Conservation (phyloP, 2,888 invertebrate genomes). For the Beris chalybata region DNA sequence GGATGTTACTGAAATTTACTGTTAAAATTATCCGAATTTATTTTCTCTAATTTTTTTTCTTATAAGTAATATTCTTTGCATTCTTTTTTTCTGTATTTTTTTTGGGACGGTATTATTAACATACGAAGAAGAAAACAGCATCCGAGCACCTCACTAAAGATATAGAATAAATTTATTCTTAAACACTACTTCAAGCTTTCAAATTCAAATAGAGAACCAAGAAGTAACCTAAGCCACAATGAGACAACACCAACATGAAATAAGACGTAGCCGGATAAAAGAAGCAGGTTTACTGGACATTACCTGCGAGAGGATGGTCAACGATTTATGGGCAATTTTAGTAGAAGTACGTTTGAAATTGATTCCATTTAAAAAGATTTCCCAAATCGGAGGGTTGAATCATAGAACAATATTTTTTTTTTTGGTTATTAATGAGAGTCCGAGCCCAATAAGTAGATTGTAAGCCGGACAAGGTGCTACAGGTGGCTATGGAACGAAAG, state of each 20-base stretch:
- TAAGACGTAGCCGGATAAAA: neutral
- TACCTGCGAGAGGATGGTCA: conserved; percentile 27
- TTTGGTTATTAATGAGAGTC: too few species aligned
- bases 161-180: conserved; percentile 24
- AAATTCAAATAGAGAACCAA: conserved; percentile 16
- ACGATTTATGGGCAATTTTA: conserved; percentile 37
- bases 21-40: conserved; percentile 36
- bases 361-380: conserved; percentile 29
- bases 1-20: conserved; percentile 34
- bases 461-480: too few species aligned
- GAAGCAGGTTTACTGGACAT: too few species aligned
- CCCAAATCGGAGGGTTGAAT: too few species aligned
- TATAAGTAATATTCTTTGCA: too few species aligned
- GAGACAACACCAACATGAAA: too few species aligned
- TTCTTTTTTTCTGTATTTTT: neutral
- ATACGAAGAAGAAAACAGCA: conserved; percentile 9
- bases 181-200: conserved; percentile 27
- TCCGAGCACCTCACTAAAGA: conserved; percentile 17
- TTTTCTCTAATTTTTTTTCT: conserved; percentile 30
- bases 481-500: neutral
- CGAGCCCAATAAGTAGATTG: too few species aligned
- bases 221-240: neutral
- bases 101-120: too few species aligned
- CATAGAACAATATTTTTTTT: neutral
- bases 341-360: conserved; percentile 36